Conservation (phyloP, 92 coral and sea anemone species). For the Epizoanthus ramosus region DNA sequence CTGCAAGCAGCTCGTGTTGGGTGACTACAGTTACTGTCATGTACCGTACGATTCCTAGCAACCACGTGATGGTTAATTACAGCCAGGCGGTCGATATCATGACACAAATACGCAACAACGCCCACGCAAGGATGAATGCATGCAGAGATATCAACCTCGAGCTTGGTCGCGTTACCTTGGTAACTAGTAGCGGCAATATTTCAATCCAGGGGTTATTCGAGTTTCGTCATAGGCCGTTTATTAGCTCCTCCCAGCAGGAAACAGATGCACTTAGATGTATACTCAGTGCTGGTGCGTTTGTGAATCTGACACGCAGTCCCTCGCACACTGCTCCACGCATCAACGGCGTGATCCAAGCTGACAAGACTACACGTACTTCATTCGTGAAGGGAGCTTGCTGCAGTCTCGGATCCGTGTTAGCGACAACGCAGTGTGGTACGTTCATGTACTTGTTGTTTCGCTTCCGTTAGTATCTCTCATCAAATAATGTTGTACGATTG, state of each 20-base stretch:
- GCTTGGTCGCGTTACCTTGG: background rate
- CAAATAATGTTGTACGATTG: too few relatives aligned
- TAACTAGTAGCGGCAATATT: background rate
- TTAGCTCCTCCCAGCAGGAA: conserved; percentile 4
- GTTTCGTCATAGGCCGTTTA: background rate
- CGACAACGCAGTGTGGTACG: conserved; percentile 28
- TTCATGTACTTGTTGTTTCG: background rate
- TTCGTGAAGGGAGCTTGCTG: conserved; percentile 19
- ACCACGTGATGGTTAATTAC: background rate
- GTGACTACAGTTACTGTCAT: background rate
- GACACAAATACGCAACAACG: conserved; percentile 7
- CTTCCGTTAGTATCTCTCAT: too few relatives aligned
- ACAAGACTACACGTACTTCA: background rate
- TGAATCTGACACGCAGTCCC: background rate
- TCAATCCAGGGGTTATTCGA: conserved; percentile 29
- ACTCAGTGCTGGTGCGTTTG: conserved; percentile 11
- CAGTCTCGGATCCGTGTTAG: conserved; percentile 19
- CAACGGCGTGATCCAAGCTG: background rate
- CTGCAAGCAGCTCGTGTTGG: conserved; percentile 11
- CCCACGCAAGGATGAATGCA: conserved; percentile 2
- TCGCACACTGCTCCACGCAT: background rate
- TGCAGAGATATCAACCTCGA: conserved; percentile 2
- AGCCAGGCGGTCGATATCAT: conserved; percentile 17
- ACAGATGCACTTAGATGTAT: background rate
- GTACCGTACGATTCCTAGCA: background rate